These are phyloP conservation scores for Microchirus variegatus DNA, from an alignment of 2,797 vertebrate genomes.

Conservation along the genomic window DNA sequence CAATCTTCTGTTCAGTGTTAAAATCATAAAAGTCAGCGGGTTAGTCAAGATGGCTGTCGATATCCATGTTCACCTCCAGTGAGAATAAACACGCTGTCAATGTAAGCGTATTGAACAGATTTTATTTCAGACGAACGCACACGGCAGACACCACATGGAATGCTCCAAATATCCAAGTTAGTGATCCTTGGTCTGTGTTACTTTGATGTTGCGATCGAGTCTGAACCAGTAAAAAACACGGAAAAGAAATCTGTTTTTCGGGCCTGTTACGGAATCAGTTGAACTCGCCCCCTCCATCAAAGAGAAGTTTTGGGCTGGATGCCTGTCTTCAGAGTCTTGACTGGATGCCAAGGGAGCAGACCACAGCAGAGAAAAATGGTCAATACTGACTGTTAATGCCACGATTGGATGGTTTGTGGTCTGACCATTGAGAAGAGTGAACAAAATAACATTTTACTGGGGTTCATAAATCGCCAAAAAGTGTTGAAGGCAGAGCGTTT, in stretches of 20 bases:
- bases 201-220: slow-evolving; percentile 66
- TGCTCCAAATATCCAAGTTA: slow-evolving; percentile 44
- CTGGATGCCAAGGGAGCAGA: slow-evolving; percentile 68
- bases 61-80: slow-evolving; percentile 42
- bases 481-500: slow-evolving; percentile 76
- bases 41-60: slow-evolving; percentile 47
- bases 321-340: slow-evolving; percentile 71
- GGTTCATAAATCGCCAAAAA: slow-evolving; percentile 77
- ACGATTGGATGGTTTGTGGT: slow-evolving; percentile 80
- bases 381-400: slow-evolving; percentile 77
- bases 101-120: slow-evolving; percentile 28
- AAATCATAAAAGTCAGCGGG: slow-evolving; percentile 44
- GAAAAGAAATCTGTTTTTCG: slow-evolving; percentile 61
- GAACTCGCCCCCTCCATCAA: slow-evolving; percentile 54
- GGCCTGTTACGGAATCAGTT: slow-evolving; percentile 65
- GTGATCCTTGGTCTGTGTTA: slow-evolving; percentile 66
- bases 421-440: slow-evolving; percentile 73
- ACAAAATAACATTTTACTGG: slow-evolving; percentile 81
- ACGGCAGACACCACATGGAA: slow-evolving; percentile 48
- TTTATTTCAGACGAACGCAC: slow-evolving; percentile 52
- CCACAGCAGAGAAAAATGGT: slow-evolving; percentile 76
- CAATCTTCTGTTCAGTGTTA: slow-evolving; percentile 56
- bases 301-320: slow-evolving; percentile 67
- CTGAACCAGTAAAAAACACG: slow-evolving; percentile 66
- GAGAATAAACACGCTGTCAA: slow-evolving; percentile 50